These are phyloP conservation scores for Lasioglossum morio DNA, from an alignment of 2,888 invertebrate species.

Conservation along the genomic window DNA sequence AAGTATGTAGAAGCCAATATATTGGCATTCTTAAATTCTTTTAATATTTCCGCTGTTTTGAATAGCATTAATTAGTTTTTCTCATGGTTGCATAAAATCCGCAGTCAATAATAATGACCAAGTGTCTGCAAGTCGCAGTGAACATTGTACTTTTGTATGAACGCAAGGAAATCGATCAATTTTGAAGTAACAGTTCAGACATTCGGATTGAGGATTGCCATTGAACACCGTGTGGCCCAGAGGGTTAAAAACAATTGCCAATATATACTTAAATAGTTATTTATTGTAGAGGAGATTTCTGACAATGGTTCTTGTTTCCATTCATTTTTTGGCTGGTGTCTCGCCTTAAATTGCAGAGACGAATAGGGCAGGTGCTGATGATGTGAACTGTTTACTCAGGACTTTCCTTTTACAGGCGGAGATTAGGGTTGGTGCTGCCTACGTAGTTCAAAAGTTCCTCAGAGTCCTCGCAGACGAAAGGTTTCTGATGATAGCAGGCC, in stretches of 20 bases:
- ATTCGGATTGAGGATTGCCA: background rate
- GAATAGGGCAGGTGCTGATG: slow-evolving; percentile 56
- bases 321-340: slow-evolving; percentile 22
- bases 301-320: slow-evolving; percentile 11
- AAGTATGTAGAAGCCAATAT: no score
- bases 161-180: background rate
- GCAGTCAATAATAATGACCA: background rate
- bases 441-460: slow-evolving; percentile 95
- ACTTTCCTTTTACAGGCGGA: slow-evolving; percentile 87
- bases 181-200: background rate
- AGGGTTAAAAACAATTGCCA: background rate
- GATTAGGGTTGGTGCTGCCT: slow-evolving; percentile 92
- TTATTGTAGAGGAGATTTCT: slow-evolving; percentile 17
- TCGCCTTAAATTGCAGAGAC: slow-evolving; percentile 30
- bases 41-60: background rate
- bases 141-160: background rate
- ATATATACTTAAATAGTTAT: background rate
- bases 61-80: no score
- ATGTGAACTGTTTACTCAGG: slow-evolving; percentile 54
- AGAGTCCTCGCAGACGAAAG: slow-evolving; percentile 95
- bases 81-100: background rate
- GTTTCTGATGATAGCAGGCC: slow-evolving; percentile 97
- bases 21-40: no score
- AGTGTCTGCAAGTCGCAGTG: background rate
- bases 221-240: background rate